Base-by-base conservation (phyloP, 2,888 invertebrate species). In the Tetragonisca angustula region DNA sequence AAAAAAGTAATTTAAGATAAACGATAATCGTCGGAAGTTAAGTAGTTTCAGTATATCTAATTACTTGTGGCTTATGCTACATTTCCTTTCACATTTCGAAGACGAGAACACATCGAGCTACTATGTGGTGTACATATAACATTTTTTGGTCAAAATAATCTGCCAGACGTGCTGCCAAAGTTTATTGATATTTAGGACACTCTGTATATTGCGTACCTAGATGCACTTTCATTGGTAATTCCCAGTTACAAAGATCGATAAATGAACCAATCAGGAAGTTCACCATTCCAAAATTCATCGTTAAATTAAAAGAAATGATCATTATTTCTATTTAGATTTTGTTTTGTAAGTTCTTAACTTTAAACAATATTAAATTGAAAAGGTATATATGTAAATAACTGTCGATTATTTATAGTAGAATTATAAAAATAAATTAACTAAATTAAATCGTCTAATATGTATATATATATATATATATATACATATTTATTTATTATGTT, bases 171-270 rank as follows among this genome's bases (percentile, higher is more conserved):
- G 4, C 4, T 32, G 32, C 4, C 43, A 43, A 43, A 43, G 9
- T 43, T 43, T 43, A 9, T 43, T 43, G 9, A 43, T 9, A 0
- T 9, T 11, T 43, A 0, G 9, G 9, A 43, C 43, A 43, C 43
- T 43, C 9, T 43, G 1, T 43, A 43, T 9, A 43, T 36, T 5
- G 36, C 36, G 9, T 36, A 43, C 1, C 43, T 43, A 43, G 43
- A 43, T 43, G 43, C 43, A 43, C 24, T 52, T 4, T n/a, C 13
- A 82, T 84, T 75, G 78, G 78, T 24, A 1, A 43, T 56, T 71
- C 32, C n/a, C n/a, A 43, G n/a, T 56, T 27, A 11, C 9, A 32
- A 11, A 4, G 32, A 32, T 32, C 32, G 32, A 32, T 4, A 32
- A 36, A 50, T 2, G 5, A 36, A 74, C 62, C 49, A 73, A 21